A percentile compares a stretch with the other conserved stretches of the same genome.
Evolutionary conservation across 1,140 invertebrate species (phyloP).

Genomic region (Coenobita brevimanus): DNA sequence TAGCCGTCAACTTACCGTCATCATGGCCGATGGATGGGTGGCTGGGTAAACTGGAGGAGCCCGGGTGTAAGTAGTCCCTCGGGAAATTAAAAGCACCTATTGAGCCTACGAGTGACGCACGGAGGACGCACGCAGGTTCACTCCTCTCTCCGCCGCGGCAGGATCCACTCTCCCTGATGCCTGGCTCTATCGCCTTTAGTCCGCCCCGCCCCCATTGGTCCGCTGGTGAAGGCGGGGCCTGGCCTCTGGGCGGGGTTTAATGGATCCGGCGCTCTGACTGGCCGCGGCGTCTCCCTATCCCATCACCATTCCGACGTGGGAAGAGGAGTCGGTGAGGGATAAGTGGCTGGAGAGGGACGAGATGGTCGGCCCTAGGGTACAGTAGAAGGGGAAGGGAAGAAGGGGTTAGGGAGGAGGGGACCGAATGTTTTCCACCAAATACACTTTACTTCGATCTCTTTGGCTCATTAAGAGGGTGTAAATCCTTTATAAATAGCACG

Average conservation of each 20-base stretch:
- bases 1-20: conserved; percentile 29
- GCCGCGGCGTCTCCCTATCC: background rate
- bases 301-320: conserved; percentile 6
- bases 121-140: background rate
- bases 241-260: background rate
- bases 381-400: too few species aligned
- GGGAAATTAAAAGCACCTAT: conserved; percentile 36
- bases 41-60: conserved; percentile 20
- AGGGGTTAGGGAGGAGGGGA: background rate
- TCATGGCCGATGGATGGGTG: conserved; percentile 35
- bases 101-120: background rate
- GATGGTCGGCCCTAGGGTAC: background rate
- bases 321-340: conserved; percentile 34
- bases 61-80: conserved; percentile 15
- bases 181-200: conserved; percentile 54
- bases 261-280: background rate
- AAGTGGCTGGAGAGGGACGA: conserved; percentile 29
- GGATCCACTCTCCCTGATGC: conserved; percentile 15
- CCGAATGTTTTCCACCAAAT: conserved; percentile 51
- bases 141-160: conserved; percentile 1
- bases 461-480: conserved; percentile 59
- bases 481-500: conserved; percentile 58
- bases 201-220: conserved; percentile 40
- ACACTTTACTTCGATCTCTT: conserved; percentile 57
- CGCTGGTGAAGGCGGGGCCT: background rate